A percentile compares a stretch with the other conserved stretches of the same genome.
Conservation (phyloP, 2,888 invertebrate genomes). For the Eulithis testata region DNA sequence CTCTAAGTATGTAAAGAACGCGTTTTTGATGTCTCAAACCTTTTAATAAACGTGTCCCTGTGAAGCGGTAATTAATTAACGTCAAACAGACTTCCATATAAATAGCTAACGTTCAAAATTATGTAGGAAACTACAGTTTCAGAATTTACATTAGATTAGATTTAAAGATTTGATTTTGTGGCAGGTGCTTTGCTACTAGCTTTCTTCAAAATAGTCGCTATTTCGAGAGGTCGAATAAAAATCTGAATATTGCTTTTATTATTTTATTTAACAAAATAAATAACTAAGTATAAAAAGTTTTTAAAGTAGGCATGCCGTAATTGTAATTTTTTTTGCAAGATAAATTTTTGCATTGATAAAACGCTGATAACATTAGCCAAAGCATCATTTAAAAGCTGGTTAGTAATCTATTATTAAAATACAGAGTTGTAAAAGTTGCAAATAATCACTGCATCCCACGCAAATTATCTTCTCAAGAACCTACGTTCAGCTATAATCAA, state of each 20-base stretch:
- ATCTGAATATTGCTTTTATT: too few species aligned
- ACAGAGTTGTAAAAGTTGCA: not conserved
- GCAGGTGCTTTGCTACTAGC: too few species aligned
- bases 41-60: slow-evolving; percentile 28
- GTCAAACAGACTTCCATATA: slow-evolving; percentile 25
- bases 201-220: too few species aligned
- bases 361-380: too few species aligned
- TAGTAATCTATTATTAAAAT: not conserved
- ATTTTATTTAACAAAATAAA: too few species aligned
- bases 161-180: too few species aligned
- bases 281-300: too few species aligned
- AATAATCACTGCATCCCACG: not conserved
- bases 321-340: too few species aligned
- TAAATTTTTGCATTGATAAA: too few species aligned
- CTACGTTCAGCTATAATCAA: not conserved
- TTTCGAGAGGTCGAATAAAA: too few species aligned
- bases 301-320: too few species aligned
- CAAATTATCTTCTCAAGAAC: not conserved
- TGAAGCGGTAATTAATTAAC: slow-evolving; percentile 31
- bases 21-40: slow-evolving; percentile 23
- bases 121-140: slow-evolving; percentile 16
- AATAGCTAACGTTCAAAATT: slow-evolving; percentile 31
- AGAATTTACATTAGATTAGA: slow-evolving; percentile 14
- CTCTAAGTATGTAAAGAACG: slow-evolving; percentile 7
- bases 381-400: too few species aligned